Conservation (phyloP, 2,888 invertebrate species). For the Macaria liturata region DNA sequence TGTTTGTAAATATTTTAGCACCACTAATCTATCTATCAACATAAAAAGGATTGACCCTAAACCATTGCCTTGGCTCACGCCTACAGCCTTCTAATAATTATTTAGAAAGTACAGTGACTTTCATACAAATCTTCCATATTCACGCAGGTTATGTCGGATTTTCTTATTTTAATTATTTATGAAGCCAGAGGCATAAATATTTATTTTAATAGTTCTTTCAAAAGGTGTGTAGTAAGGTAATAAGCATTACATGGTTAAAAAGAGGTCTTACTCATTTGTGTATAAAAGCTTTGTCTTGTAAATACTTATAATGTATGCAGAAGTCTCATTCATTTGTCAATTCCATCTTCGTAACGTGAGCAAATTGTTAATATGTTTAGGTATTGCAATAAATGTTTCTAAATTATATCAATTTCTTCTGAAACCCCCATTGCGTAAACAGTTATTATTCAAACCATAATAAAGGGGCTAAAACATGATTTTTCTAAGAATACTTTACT, state of each 20-base stretch:
- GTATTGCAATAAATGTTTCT: background rate
- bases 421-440: constrained; percentile 1
- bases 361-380: constrained; percentile 18
- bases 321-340: constrained; percentile 17
- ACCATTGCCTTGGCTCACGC: constrained; percentile 7
- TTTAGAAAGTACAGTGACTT: no score
- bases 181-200: no score
- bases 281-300: constrained; percentile 5
- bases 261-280: background rate
- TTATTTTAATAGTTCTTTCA: no score
- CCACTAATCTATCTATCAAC: constrained; percentile 59
- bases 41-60: constrained; percentile 24
- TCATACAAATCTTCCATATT: no score
- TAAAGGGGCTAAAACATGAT: no score
- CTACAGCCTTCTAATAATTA: no score
- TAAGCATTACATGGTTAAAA: no score
- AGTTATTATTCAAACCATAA: background rate
- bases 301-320: constrained; percentile 10
- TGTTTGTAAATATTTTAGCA: constrained; percentile 62
- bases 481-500: no score
- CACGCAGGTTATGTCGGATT: no score
- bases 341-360: constrained; percentile 25
- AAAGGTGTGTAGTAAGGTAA: no score
- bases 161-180: no score
- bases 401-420: no score